A percentile compares a stretch with the other conserved stretches of the same genome.
phyloP scores from a whole-genome alignment of 2,888 invertebrate species.

The Drosophila setosimentum region DNA sequence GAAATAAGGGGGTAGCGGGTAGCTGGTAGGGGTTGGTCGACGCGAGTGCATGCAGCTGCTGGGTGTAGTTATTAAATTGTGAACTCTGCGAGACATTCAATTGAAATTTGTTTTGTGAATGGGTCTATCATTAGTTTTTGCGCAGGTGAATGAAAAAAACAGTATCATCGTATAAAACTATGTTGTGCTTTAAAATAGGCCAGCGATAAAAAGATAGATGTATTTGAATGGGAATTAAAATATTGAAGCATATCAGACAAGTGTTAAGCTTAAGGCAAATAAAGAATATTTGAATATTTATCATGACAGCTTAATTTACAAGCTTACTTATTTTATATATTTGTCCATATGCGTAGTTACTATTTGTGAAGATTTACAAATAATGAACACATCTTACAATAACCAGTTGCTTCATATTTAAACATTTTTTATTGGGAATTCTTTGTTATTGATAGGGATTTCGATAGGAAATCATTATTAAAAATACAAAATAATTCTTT shows the following conservation, averaged over 20 bases:
- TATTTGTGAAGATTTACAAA: not conserved
- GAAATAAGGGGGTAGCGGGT: not conserved
- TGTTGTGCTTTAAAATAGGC: not conserved
- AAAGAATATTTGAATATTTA: not conserved
- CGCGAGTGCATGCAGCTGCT: not conserved
- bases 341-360: not conserved
- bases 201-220: not conserved
- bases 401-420: not conserved
- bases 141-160: conserved; percentile 5
- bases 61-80: not conserved
- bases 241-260: not conserved
- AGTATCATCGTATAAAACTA: not conserved
- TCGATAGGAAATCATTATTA: not conserved
- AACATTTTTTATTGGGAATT: not conserved
- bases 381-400: not conserved
- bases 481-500: not conserved
- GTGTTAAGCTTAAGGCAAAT: not conserved
- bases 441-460: not conserved
- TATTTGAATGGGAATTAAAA: not conserved
- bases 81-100: conserved; percentile 10
- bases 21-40: not conserved
- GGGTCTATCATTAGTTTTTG: not conserved
- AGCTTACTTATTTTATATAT: not conserved
- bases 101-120: conserved; percentile 6
- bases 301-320: not conserved